These are phyloP conservation scores for Caenorhabditis sp. DNA, from an alignment of 2,888 invertebrate species.

Conservation along the genomic window DNA sequence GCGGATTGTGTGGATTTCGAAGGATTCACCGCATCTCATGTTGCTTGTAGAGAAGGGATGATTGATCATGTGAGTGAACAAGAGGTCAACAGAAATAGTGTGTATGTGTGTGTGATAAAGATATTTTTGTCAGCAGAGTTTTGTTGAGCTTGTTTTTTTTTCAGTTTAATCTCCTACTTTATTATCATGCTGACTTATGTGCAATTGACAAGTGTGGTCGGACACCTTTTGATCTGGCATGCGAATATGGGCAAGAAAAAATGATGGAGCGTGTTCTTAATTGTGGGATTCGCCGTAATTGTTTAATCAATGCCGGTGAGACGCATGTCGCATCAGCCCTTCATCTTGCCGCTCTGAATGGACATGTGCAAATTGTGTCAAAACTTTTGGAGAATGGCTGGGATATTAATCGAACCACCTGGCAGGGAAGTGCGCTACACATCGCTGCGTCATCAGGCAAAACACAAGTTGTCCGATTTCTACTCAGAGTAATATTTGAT, in stretches of 20 bases:
- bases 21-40: constrained; percentile 45
- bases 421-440: constrained; percentile 73
- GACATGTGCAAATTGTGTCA: constrained; percentile 67
- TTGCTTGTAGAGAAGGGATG: constrained; percentile 53
- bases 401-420: constrained; percentile 72
- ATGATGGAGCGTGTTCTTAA: constrained; percentile 42
- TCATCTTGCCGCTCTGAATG: constrained; percentile 63
- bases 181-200: constrained; percentile 72
- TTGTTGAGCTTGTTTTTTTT: too few relatives aligned
- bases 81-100: neutral
- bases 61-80: constrained; percentile 46
- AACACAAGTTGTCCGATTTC: constrained; percentile 72
- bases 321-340: constrained; percentile 48
- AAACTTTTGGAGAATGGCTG: constrained; percentile 72
- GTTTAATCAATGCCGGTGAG: constrained; percentile 22
- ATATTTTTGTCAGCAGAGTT: too few relatives aligned
- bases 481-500: constrained; percentile 66
- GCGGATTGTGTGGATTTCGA: constrained; percentile 46
- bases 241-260: constrained; percentile 73
- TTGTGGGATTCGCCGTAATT: constrained; percentile 15
- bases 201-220: constrained; percentile 72
- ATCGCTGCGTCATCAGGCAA: constrained; percentile 73
- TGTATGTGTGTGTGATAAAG: neutral
- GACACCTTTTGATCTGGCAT: constrained; percentile 74
- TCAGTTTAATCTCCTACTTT: constrained; percentile 72